phyloP scores from a whole-genome alignment of 2,797 vertebrate species.

The Arrhamphus sclerolepis region DNA sequence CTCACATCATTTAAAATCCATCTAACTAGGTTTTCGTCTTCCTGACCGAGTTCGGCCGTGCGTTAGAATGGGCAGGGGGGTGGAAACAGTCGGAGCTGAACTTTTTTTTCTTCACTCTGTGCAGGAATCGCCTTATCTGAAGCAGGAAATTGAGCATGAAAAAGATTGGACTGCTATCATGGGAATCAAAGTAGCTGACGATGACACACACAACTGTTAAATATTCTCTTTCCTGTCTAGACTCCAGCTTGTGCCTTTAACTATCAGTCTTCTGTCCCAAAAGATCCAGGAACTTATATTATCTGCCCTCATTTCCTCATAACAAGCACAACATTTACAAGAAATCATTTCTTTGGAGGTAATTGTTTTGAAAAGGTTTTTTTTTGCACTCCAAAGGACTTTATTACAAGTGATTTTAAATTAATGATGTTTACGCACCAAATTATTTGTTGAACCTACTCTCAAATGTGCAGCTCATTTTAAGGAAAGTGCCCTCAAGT shows the following conservation, averaged over 20 bases:
- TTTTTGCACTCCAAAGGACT: conserved; percentile 27
- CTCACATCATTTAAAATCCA: conserved; percentile 42
- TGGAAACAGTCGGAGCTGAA: conserved; percentile 13
- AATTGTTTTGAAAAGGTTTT: conserved; percentile 34
- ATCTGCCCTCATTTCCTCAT: conserved; percentile 20
- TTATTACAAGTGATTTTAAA: conserved; percentile 14
- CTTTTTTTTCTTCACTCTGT: conserved; percentile 16
- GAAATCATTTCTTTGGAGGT: conserved; percentile 13
- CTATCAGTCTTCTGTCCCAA: conserved; percentile 5
- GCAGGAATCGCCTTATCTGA: conserved; percentile 34
- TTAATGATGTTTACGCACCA: conserved; percentile 24
- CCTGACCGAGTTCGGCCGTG: conserved; percentile 32
- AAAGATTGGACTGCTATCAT: conserved; percentile 41
- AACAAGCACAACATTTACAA: conserved; percentile 2
- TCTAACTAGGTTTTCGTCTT: conserved; percentile 34
- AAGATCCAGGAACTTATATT: conserved; percentile 8
- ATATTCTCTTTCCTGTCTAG: conserved; percentile 55
- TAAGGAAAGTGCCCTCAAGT: conserved; percentile 10
- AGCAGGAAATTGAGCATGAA: conserved; percentile 59
- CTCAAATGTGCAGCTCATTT: conserved; percentile 22
- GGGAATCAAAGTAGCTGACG: conserved; percentile 47
- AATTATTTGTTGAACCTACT: conserved; percentile 26
- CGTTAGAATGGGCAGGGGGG: conserved; percentile 4
- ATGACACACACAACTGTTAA: conserved; percentile 23
- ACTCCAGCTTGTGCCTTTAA: conserved; percentile 49